Percentiles rank a stretch among this genome's conserved stretches.
phyloP scores from a whole-genome alignment of 2,888 invertebrate genomes.

The Germaria angustata region DNA sequence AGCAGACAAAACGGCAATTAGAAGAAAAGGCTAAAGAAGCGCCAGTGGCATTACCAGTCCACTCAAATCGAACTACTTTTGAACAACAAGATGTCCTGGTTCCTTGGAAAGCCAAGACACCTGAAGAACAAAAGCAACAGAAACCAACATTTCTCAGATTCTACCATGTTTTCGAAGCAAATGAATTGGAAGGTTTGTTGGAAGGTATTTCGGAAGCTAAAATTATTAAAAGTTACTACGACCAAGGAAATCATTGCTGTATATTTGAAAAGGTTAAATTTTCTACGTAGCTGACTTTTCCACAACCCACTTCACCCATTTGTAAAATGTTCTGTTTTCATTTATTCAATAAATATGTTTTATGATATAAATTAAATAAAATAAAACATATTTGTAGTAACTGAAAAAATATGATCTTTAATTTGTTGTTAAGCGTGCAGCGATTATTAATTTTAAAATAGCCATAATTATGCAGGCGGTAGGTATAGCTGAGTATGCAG shows the following conservation, averaged over 20 bases:
- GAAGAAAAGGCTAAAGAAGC: constrained; percentile 64
- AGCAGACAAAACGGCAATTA: constrained; percentile 70
- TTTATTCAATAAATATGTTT: too few relatives aligned
- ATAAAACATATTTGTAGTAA: too few relatives aligned
- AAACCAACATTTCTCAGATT: constrained; percentile 86
- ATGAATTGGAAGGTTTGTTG: constrained; percentile 88
- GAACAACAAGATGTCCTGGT: constrained; percentile 94
- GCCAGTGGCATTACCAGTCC: constrained; percentile 83
- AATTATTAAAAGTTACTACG: constrained; percentile 89
- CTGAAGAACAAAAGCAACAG: constrained; percentile 68
- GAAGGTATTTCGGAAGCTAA: constrained; percentile 81
- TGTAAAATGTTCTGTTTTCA: neutral
- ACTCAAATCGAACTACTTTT: constrained; percentile 95
- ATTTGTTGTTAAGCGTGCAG: too few relatives aligned
- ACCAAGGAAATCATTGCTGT: constrained; percentile 98
- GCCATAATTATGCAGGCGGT: too few relatives aligned
- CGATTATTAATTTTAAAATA: too few relatives aligned
- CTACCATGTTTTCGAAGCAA: constrained; percentile 95
- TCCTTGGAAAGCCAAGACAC: constrained; percentile 89
- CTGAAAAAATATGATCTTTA: too few relatives aligned
- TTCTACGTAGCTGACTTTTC: neutral
- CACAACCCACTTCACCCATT: neutral
- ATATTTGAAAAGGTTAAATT: constrained; percentile 81
- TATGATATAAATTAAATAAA: too few relatives aligned
- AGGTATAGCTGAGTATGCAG: too few relatives aligned